These are phyloP conservation scores for Podarcis raffonei DNA, from an alignment of 2,113 vertebrate genomes.

Conservation along the genomic window DNA sequence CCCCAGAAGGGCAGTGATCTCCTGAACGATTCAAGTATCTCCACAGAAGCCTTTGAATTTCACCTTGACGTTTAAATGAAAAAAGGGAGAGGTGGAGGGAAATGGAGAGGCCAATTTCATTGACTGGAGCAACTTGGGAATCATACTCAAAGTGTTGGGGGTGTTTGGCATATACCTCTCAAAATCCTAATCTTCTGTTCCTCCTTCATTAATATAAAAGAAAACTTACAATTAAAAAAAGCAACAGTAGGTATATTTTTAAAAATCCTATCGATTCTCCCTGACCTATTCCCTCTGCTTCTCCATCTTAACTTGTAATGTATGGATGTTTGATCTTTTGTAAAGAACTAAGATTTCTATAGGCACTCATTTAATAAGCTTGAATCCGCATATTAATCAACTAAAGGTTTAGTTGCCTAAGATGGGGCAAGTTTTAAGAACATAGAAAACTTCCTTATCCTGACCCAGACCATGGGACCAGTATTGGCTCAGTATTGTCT, in stretches of 20 bases:
- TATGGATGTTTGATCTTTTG: neutral
- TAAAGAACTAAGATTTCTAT: neutral
- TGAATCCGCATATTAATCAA: neutral
- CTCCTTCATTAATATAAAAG: slow-evolving; percentile 54
- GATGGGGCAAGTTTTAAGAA: neutral
- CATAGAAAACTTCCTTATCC: too few relatives aligned
- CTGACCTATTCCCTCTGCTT: too few relatives aligned
- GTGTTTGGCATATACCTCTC: slow-evolving; percentile 57
- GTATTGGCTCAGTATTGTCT: too few relatives aligned
- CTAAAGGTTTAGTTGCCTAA: neutral
- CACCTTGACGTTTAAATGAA: slow-evolving; percentile 75
- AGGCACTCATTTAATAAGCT: neutral
- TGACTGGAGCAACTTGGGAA: slow-evolving; percentile 69
- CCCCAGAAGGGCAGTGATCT: slow-evolving; percentile 66
- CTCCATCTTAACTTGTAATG: too few relatives aligned
- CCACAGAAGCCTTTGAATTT: slow-evolving; percentile 74
- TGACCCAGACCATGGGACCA: too few relatives aligned
- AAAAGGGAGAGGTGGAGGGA: slow-evolving; percentile 39
- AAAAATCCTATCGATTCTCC: neutral
- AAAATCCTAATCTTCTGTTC: slow-evolving; percentile 58
- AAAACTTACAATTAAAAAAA: neutral
- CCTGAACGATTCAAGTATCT: slow-evolving; percentile 68
- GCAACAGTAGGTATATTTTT: neutral
- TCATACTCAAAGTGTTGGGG: slow-evolving; percentile 62
- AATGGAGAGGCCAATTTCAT: slow-evolving; percentile 69